Evolutionary conservation across 2,113 vertebrate species (phyloP).

Genomic region (Cygnus buccinator): DNA sequence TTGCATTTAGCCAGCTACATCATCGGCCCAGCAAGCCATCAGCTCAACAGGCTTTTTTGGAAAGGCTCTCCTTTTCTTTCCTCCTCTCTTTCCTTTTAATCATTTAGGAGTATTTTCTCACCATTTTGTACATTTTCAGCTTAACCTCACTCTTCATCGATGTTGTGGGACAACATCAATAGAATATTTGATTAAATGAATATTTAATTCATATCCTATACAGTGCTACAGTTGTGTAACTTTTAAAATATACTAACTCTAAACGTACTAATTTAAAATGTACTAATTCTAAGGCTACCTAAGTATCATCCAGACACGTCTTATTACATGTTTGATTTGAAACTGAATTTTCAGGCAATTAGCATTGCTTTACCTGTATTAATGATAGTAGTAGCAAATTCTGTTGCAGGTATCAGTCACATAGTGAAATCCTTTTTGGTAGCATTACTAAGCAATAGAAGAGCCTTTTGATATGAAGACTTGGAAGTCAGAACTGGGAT

Average conservation of each 20-base stretch:
- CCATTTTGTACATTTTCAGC: background rate
- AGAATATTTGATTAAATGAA: background rate
- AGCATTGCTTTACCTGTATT: background rate
- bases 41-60: background rate
- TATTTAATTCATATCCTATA: background rate
- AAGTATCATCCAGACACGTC: background rate
- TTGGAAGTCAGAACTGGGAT: background rate
- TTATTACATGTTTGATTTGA: background rate
- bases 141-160: background rate
- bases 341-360: background rate
- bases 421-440: background rate
- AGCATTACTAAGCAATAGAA: background rate
- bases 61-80: background rate
- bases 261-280: background rate
- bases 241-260: background rate
- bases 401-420: background rate
- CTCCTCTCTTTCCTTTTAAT: background rate
- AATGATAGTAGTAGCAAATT: background rate
- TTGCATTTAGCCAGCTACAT: constrained; percentile 17
- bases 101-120: background rate
- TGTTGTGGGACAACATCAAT: background rate
- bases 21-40: background rate
- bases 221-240: background rate
- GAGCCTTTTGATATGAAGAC: background rate
- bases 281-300: background rate